Percentiles rank a stretch among this genome's conserved stretches.
Evolutionary conservation across 1,140 invertebrate species (phyloP).

Genomic region (Diorhabda carinulata): DNA sequence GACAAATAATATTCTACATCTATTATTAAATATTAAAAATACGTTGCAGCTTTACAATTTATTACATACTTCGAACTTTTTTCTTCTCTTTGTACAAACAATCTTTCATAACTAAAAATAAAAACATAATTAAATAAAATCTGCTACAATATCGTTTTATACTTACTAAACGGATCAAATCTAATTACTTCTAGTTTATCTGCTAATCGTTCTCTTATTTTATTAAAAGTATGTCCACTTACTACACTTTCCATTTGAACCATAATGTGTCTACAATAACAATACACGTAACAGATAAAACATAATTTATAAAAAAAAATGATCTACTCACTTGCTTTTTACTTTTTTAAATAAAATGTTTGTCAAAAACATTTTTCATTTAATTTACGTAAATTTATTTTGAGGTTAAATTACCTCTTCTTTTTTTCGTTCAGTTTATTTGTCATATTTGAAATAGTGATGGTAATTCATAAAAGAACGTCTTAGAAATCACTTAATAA

Average conservation of each 20-base stretch:
- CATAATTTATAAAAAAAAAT: background rate
- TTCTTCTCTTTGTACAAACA: conserved; percentile 63
- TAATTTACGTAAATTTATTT: too few relatives aligned
- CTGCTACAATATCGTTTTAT: background rate
- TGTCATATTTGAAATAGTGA: too few relatives aligned
- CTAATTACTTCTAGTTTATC: conserved; percentile 73
- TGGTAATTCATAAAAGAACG: too few relatives aligned
- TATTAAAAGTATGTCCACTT: conserved; percentile 65
- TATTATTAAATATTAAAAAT: too few relatives aligned
- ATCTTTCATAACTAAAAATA: conserved; percentile 59
- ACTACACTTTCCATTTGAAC: conserved; percentile 73
- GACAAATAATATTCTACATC: too few relatives aligned
- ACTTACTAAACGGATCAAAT: conserved; percentile 77
- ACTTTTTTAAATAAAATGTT: conserved; percentile 42
- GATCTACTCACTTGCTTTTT: conserved; percentile 44
- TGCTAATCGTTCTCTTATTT: conserved; percentile 63
- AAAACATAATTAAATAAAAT: conserved; percentile 20
- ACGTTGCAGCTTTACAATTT: background rate
- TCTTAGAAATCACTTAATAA: too few relatives aligned
- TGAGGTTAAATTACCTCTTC: too few relatives aligned
- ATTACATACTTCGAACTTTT: conserved; percentile 58
- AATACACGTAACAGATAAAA: conserved; percentile 1
- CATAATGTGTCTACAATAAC: conserved; percentile 61
- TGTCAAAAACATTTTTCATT: conserved; percentile 42
- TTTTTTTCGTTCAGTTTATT: too few relatives aligned